Conservation (phyloP, 2,113 vertebrate species). For the Clarias batrachus region DNA sequence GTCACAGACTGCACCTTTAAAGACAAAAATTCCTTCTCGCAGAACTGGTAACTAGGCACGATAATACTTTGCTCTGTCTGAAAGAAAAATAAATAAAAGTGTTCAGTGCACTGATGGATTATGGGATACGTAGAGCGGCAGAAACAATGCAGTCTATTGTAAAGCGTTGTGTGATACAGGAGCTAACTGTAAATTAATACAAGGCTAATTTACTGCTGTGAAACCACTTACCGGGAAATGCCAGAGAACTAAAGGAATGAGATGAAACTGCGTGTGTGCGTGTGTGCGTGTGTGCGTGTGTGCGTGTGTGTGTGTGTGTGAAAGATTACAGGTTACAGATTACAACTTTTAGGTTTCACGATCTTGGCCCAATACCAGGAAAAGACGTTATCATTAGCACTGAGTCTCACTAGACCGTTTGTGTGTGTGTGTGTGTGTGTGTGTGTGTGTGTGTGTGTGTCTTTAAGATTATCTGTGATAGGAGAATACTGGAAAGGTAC, state of each 20-base stretch:
- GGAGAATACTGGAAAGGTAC: neutral
- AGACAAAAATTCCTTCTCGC: neutral
- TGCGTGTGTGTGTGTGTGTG: slow-evolving; percentile 15
- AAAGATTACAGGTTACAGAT: slow-evolving; percentile 19
- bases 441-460: slow-evolving; percentile 12
- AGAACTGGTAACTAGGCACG: neutral
- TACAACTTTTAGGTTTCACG: neutral
- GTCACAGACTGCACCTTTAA: neutral
- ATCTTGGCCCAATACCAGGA: slow-evolving; percentile 25
- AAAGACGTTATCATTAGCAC: slow-evolving; percentile 14
- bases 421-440: slow-evolving; percentile 9
- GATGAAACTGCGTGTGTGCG: slow-evolving; percentile 24
- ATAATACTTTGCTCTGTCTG: neutral
- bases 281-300: slow-evolving; percentile 2
- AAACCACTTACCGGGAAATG: neutral
- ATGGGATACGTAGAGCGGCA: neutral
- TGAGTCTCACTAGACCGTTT: slow-evolving; percentile 14
- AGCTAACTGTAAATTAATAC: slow-evolving; percentile 12
- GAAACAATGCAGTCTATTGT: slow-evolving; percentile 27
- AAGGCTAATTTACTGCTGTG: slow-evolving; percentile 13
- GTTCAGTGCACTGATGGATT: neutral
- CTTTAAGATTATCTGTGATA: slow-evolving; percentile 21
- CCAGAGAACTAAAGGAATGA: neutral
- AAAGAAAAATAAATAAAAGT: neutral
- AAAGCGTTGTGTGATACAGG: neutral